Conservation (phyloP, 1,140 invertebrate genomes). For the Hyles vespertilio region DNA sequence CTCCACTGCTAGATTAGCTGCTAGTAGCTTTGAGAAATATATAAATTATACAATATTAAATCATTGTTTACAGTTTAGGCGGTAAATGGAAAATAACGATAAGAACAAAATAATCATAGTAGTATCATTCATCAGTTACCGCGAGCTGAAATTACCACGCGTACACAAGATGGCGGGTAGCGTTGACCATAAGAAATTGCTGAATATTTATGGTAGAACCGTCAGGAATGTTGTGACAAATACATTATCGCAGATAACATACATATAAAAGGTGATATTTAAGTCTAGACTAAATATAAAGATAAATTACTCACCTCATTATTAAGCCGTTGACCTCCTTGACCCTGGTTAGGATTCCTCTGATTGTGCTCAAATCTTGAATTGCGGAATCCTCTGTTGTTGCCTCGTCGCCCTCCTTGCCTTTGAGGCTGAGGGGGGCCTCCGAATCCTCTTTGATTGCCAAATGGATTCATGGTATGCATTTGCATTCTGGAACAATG, state of each 20-base stretch:
- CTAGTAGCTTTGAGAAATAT: no score
- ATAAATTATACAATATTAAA: no score
- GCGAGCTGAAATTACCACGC: constrained; percentile 2
- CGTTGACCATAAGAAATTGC: constrained; percentile 2
- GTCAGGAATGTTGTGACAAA: no score
- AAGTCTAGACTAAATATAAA: not conserved
- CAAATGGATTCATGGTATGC: constrained; percentile 67
- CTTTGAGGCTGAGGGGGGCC: constrained; percentile 66
- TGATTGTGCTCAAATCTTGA: constrained; percentile 61
- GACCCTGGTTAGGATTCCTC: constrained; percentile 47
- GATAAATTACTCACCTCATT: constrained; percentile 43
- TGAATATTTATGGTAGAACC: no score
- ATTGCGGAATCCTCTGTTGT: constrained; percentile 50
- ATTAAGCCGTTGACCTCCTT: constrained; percentile 63
- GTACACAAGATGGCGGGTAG: constrained; percentile 42
- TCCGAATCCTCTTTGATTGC: constrained; percentile 59
- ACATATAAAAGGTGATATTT: no score
- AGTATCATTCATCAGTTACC: not conserved
- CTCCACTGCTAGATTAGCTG: no score
- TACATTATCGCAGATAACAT: no score
- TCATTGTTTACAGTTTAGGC: no score
- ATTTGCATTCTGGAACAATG: constrained; percentile 51
- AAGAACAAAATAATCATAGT: no score
- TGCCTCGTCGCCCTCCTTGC: constrained; percentile 57
- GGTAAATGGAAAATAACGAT: no score